Evolutionary conservation across 2,888 invertebrate genomes (phyloP).

Genomic region (Drosophila pseudotakahashii): DNA sequence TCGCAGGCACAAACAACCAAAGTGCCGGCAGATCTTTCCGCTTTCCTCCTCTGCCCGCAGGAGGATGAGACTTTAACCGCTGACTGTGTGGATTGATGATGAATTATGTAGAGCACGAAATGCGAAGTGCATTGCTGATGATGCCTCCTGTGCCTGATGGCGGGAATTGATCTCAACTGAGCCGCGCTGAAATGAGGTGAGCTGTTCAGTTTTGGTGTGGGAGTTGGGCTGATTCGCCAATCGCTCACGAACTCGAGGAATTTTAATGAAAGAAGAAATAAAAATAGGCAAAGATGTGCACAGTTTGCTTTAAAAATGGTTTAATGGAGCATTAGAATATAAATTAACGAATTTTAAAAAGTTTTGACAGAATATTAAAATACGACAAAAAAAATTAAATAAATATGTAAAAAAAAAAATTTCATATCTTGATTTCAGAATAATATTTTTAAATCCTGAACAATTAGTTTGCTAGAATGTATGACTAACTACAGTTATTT

Average conservation of each 20-base stretch:
- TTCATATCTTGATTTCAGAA: too few relatives aligned
- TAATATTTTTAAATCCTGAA: not conserved
- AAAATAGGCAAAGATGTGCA: constrained; percentile 4
- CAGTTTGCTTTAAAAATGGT: not conserved
- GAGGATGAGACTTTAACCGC: constrained; percentile 52
- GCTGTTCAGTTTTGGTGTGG: constrained; percentile 58
- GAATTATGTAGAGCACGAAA: constrained; percentile 84
- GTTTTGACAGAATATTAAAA: not conserved
- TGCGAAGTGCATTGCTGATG: constrained; percentile 57
- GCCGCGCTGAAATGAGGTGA: constrained; percentile 31
- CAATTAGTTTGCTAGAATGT: not conserved
- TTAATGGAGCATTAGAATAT: not conserved
- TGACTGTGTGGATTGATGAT: constrained; percentile 79
- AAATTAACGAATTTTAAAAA: not conserved
- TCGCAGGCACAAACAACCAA: constrained; percentile 43
- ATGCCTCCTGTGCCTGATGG: constrained; percentile 37
- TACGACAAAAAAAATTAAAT: too few relatives aligned
- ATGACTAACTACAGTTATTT: constrained; percentile 7
- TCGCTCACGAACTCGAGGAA: constrained; percentile 68
- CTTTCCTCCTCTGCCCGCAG: constrained; percentile 54
- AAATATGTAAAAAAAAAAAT: too few relatives aligned
- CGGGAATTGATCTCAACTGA: constrained; percentile 29
- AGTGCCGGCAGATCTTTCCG: constrained; percentile 37
- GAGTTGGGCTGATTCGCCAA: constrained; percentile 67
- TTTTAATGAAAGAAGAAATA: constrained; percentile 67